Evolutionary conservation across 2,888 invertebrate species (phyloP).

Genomic region (Acanthosepion pharaonis): DNA sequence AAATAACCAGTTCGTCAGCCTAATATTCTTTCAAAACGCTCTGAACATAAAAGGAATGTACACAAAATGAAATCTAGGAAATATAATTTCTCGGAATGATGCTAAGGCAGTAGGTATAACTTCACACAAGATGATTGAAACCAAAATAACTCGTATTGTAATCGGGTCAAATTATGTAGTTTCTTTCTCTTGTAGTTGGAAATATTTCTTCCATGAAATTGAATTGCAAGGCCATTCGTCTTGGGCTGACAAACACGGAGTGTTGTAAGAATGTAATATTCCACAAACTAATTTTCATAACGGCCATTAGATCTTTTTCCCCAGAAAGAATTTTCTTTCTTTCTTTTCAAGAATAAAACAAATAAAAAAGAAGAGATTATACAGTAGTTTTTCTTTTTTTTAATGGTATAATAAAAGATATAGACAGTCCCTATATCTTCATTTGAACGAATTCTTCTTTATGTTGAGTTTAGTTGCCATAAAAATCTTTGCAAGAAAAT

Average conservation of each 20-base stretch:
- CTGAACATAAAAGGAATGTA: not conserved
- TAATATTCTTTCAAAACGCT: not conserved
- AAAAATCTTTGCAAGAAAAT: too few relatives aligned
- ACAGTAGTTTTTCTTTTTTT: not conserved
- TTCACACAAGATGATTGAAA: not conserved
- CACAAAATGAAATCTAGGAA: not conserved
- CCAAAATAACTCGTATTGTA: not conserved
- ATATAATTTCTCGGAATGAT: not conserved
- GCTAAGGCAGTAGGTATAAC: not conserved
- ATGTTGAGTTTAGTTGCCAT: not conserved
- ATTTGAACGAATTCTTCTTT: not conserved
- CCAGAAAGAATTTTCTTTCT: not conserved
- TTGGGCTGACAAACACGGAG: not conserved
- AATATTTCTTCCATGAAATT: slow-evolving; percentile 22
- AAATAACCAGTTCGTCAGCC: not conserved
- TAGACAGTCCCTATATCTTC: not conserved
- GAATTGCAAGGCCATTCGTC: not conserved
- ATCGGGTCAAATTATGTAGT: not conserved
- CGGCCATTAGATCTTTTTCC: not conserved
- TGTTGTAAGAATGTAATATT: not conserved
- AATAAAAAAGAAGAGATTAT: not conserved
- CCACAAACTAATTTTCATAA: not conserved
- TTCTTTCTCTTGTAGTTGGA: not conserved
- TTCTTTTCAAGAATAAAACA: not conserved
- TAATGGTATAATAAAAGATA: not conserved